Conservation (phyloP, 2,888 invertebrate species). For the Tipula unca region DNA sequence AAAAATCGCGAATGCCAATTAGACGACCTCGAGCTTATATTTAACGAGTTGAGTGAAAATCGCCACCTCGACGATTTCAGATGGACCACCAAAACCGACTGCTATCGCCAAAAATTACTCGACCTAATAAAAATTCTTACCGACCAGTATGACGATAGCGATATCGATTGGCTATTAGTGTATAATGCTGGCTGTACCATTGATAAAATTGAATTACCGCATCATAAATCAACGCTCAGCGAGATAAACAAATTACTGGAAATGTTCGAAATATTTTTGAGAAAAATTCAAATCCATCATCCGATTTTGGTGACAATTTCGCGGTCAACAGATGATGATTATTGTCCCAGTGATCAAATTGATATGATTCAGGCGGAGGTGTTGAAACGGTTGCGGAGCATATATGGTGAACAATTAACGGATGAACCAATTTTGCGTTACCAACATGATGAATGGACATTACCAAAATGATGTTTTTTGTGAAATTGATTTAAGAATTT, state of each 20-base stretch:
- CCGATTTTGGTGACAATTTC: slow-evolving; percentile 69
- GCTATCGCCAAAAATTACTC: slow-evolving; percentile 28
- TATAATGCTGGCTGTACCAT: slow-evolving; percentile 84
- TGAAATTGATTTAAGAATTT: too few species aligned
- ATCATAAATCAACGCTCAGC: slow-evolving; percentile 64
- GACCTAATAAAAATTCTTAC: slow-evolving; percentile 27
- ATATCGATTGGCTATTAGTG: slow-evolving; percentile 70
- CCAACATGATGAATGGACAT: slow-evolving; percentile 36
- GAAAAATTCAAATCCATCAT: slow-evolving; percentile 46
- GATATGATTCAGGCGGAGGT: slow-evolving; percentile 66
- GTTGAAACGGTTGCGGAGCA: slow-evolving; percentile 47
- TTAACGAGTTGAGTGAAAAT: slow-evolving; percentile 54
- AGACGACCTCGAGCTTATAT: slow-evolving; percentile 55
- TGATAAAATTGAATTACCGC: slow-evolving; percentile 74
- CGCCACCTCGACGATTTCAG: slow-evolving; percentile 45
- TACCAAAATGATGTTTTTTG: not conserved
- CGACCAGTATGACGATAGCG: slow-evolving; percentile 49
- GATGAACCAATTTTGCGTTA: slow-evolving; percentile 38
- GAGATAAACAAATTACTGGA: slow-evolving; percentile 57
- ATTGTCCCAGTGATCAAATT: slow-evolving; percentile 78
- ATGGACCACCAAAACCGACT: slow-evolving; percentile 30
- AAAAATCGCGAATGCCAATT: slow-evolving; percentile 54
- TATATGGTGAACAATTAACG: slow-evolving; percentile 35
- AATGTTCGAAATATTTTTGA: slow-evolving; percentile 50
- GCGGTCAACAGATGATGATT: slow-evolving; percentile 79